Conservation (phyloP, 2,888 invertebrate genomes). For the Chrysolina haemoptera region DNA sequence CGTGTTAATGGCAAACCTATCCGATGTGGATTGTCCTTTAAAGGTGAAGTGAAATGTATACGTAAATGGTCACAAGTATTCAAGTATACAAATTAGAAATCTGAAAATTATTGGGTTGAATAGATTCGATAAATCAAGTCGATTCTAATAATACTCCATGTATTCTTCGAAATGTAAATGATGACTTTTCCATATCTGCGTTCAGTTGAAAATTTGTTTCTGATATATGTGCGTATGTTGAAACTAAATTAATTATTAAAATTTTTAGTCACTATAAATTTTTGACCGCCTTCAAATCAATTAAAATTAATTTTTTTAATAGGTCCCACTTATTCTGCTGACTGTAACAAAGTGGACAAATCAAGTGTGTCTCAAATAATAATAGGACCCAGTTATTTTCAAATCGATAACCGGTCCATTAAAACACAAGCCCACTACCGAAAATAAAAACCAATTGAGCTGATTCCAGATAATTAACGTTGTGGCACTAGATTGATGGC, state of each 20-base stretch:
- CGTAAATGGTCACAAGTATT: conserved; percentile 26
- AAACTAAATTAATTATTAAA: too few species aligned
- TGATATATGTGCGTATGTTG: too few species aligned
- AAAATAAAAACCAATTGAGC: conserved; percentile 11
- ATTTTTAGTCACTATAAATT: too few species aligned
- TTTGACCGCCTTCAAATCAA: background rate
- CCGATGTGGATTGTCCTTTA: conserved; percentile 1
- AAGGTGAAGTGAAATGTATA: conserved; percentile 23
- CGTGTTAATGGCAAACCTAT: background rate
- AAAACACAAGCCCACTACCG: conserved; percentile 1
- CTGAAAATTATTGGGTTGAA: conserved; percentile 13
- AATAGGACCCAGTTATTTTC: background rate
- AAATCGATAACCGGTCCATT: background rate
- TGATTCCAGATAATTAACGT: background rate
- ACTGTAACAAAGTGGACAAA: background rate
- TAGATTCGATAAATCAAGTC: background rate
- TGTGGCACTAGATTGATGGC: background rate
- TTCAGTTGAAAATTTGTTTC: background rate
- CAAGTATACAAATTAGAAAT: conserved; percentile 29
- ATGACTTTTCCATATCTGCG: background rate
- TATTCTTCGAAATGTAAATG: conserved; percentile 9
- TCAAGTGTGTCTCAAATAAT: background rate
- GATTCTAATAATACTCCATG: conserved; percentile 11
- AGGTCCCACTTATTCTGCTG: background rate
- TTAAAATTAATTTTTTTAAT: background rate